These are phyloP conservation scores for Sebastes kiyomatsui DNA, from an alignment of 2,797 vertebrate genomes.

Conservation along the genomic window DNA sequence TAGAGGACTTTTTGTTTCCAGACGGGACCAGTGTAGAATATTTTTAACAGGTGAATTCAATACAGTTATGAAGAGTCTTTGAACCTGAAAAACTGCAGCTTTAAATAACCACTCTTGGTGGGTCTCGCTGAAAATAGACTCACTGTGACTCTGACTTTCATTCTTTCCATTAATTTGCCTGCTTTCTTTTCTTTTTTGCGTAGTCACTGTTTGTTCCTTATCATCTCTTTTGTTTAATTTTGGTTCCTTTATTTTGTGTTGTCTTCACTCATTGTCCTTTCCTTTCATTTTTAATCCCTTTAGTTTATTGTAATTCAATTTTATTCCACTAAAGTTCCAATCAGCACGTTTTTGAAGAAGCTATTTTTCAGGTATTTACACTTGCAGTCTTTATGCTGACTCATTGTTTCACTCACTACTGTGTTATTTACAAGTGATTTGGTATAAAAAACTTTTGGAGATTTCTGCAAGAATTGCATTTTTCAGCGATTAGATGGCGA, in stretches of 20 bases:
- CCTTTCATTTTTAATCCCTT: not conserved
- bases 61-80: not conserved
- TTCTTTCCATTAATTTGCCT: not conserved
- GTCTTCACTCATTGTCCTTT: not conserved
- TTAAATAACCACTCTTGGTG: conserved; percentile 26
- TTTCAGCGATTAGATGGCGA: too few species aligned
- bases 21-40: not conserved
- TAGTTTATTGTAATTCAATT: not conserved
- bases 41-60: not conserved
- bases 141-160: not conserved
- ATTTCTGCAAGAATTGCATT: too few species aligned
- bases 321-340: not conserved
- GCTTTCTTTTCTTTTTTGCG: not conserved
- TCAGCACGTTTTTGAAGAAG: not conserved
- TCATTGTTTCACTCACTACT: not conserved
- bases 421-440: not conserved
- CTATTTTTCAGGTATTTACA: not conserved
- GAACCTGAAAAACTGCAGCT: conserved; percentile 4
- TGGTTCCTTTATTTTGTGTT: not conserved
- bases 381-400: not conserved
- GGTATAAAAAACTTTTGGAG: too few species aligned
- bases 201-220: not conserved
- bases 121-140: conserved; percentile 25
- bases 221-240: not conserved
- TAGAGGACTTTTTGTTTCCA: not conserved